Evolutionary conservation across 2,113 vertebrate genomes (phyloP).

Genomic region (Hemichromis elongatus): DNA sequence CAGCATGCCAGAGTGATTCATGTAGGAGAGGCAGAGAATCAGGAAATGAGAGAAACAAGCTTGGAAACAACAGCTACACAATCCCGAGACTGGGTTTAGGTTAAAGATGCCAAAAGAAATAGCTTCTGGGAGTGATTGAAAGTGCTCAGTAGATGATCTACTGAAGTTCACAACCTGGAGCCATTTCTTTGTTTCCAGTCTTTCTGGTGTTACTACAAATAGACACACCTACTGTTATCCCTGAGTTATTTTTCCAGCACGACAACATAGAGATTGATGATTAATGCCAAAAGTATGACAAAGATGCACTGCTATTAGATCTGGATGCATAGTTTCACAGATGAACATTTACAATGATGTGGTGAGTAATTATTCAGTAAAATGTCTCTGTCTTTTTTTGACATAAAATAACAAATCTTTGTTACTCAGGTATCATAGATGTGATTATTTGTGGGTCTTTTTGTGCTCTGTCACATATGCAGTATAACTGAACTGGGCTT

Average conservation of each 20-base stretch:
- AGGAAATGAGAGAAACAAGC: constrained; percentile 43
- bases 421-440: not conserved
- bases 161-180: not conserved
- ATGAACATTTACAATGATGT: not conserved
- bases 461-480: not conserved
- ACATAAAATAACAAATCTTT: not conserved
- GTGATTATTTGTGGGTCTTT: not conserved
- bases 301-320: not conserved
- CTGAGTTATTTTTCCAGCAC: constrained; percentile 29
- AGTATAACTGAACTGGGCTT: not conserved
- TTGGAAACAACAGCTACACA: not conserved
- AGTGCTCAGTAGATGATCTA: not conserved
- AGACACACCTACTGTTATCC: constrained; percentile 55
- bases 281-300: constrained; percentile 30
- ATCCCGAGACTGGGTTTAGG: not conserved
- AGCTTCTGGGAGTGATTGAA: not conserved
- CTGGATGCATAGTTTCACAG: not conserved
- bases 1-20: not conserved
- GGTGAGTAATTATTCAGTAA: not conserved
- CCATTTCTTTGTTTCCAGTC: constrained; percentile 1
- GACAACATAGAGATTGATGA: constrained; percentile 29
- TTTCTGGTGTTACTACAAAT: constrained; percentile 9
- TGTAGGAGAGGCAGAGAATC: not conserved
- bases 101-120: not conserved
- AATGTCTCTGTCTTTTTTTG: not conserved